Percentiles rank a stretch among this genome's conserved stretches.
Conservation (phyloP, 2,888 invertebrate species). For the Lordiphosa andalusiaca region DNA sequence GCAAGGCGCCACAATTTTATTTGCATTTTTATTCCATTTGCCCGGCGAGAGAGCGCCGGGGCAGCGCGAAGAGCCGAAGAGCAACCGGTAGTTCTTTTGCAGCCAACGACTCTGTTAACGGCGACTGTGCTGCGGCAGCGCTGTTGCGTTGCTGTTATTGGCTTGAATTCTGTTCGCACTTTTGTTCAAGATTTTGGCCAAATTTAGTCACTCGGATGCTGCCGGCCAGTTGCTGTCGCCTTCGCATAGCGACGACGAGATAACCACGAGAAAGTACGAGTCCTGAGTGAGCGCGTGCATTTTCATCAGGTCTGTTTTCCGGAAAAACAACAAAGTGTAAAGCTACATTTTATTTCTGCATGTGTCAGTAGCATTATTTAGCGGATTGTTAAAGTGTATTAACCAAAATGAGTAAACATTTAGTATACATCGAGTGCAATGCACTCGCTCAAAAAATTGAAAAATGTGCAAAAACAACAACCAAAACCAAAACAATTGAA, state of each 20-base stretch:
- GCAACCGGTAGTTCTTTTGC: conserved; percentile 68
- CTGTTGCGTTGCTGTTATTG: conserved; percentile 63
- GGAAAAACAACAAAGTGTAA: conserved; percentile 10
- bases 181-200: conserved; percentile 41
- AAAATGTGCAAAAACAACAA: conserved; percentile 28
- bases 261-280: conserved; percentile 23
- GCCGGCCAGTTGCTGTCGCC: conserved; percentile 62
- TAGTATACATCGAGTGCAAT: conserved; percentile 40
- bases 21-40: conserved; percentile 57
- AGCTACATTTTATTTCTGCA: conserved; percentile 2
- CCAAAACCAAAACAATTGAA: conserved; percentile 57
- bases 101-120: conserved; percentile 24
- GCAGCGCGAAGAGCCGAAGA: conserved; percentile 34
- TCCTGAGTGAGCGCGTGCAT: conserved; percentile 15
- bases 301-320: conserved; percentile 16
- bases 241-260: conserved; percentile 45
- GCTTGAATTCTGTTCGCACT: conserved; percentile 15
- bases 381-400: conserved; percentile 35
- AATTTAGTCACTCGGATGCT: conserved; percentile 67
- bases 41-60: conserved; percentile 8
- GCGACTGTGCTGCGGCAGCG: conserved; percentile 16
- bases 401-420: conserved; percentile 16
- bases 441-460: conserved; percentile 27
- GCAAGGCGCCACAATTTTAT: conserved; percentile 57
- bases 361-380: conserved; percentile 21